Evolutionary conservation across 2,797 vertebrate species (phyloP), one percentile per base, ranked within the genome.

Genomic region (Epinephelus coioides): DNA sequence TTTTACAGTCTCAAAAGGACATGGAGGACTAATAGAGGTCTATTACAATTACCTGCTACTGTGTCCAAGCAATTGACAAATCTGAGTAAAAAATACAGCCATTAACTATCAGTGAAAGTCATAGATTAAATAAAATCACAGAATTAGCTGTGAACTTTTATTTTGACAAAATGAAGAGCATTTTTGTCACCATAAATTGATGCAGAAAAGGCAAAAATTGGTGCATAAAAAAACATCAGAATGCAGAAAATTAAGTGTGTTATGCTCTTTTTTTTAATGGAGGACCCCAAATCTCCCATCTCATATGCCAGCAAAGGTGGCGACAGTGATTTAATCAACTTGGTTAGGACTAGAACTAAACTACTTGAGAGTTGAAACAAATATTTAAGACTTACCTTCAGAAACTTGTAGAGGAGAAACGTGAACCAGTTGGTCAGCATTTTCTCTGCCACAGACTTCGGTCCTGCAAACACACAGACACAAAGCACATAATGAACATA

Each of bases 351-450:
- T 3, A 7, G 3, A 71, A 46, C 2, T 14, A 34, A 71, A 46
- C 2, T 14, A 34, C 14, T n/a, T 23, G 47, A 19, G 38, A 30
- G 50, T 19, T 21, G 2, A 66, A 57, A 27, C 9, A 69, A 62
- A 54, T 19, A 60, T 64, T 38, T 21, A 30, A 63, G 18, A 19
- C 13, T 92, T 96, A 99, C 98, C 98, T 99, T 99, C 50, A 99
- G 96, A 89, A 99, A 99, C 90, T 99, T 99, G 94, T 99, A 98
- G 61, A 99, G 96, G 23, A 99, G 96, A 85, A 99, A 99, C 0
- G 98, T 99, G 86, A 99, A 99, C 98, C 98, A 99, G 76, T 99
- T 99, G 68, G 98, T 99, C 85, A 99, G 90, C 98, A 99, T 99
- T 91, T 99, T 99, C 94, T 99, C 98, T 19, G 98, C 98, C 49